Evolutionary conservation across 2,888 invertebrate genomes (phyloP), one percentile per base, ranked within the genome.

Genomic region (Globia sparganii): DNA sequence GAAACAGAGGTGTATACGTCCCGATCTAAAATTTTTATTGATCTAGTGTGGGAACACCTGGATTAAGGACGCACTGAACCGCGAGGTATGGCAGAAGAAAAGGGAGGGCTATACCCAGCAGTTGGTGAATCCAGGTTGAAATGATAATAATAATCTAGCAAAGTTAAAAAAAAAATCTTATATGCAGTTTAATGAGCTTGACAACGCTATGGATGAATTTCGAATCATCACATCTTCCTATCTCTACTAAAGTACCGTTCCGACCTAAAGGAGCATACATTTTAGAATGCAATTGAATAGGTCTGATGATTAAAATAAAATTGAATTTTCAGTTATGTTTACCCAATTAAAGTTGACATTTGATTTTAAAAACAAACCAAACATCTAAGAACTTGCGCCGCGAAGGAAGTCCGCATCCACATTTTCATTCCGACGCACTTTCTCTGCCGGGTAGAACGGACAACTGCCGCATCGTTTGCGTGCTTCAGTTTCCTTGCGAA

Each of bases 101-200:
- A 31, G 0, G 15, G 3, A 49, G 25, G 4, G 18, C 5, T 67
- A n/a, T 53, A 34, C 4, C n/a, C 31, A 31, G 25, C 25, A 67
- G 31, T 53, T 5, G 34, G 18, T 37, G 53, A 34, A n/a, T n/a
- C n/a, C 49, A 34, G 6, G 11, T 11, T 53, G 21, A 34, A 62
- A 68, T 34, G 49, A n/a, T 49, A n/a, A n/a, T n/a, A 5, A 34
- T 21, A 1, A 53, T 21, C 6, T 37, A 53, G 34, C 53, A n/a
- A 0, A 18, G 37, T 11, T 53, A 37, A 21, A 18, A 68, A 53
- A 53, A 64, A 69, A n/a, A 34, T 43, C 70, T 43, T 71, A 43
- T 34, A 58, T 73, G 43, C 73, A 71, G 73, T 73, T 73, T 58
- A 71, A 72, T 75, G 28, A 72, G 59, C 13, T 40, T 49, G 28